Base-by-base conservation (phyloP, 1,140 invertebrate species). In the Adoxophyes honmai region DNA sequence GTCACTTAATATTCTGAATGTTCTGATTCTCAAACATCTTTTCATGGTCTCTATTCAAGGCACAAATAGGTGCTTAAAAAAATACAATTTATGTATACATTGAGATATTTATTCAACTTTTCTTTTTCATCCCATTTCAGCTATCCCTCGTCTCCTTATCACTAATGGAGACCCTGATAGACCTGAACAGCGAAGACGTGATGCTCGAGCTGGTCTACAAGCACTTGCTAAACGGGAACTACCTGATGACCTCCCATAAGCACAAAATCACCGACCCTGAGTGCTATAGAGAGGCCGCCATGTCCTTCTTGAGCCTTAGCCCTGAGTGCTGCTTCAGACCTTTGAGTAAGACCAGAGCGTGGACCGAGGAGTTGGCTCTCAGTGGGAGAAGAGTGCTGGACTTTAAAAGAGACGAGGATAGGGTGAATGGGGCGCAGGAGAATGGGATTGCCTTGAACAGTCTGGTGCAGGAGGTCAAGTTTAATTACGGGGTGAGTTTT, bases 161-260 rank as follows among this genome's bases (percentile, higher is more conserved):
- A 0, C 77, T 99, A 6, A 96, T 99, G 79, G 94, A 97, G 82
- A 98, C 97, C 0, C 86, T 99, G 53, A 90, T 99, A 16, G 94
- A 97, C 70, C 88, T 99, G 37, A 97, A 98, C 79, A 99, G 97
- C 87, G 98, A 99, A 89, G 98, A 99, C 84, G 92, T 99, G n/a
- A 97, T 99, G 95, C 90, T 98, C 68, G 96, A 98, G 76, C 89
- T 98, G 18, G 92, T 98, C 48, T 94, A 98, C 64, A 95, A 94
- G 88, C 95, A 98, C 76, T 89, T 99, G 44, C 91, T 95, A 64
- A 96, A 95, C 9, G 97, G 96, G 1, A 94, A 94, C n/a, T 97
- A 98, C 88, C 92, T 98, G 0, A 96, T 98, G 93, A 90, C 96
- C 6, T 57, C 67, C 8, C 88, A 93, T 38, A 91, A 94, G 34